A percentile compares a stretch with the other conserved stretches of the same genome.
Evolutionary conservation across 2,888 invertebrate genomes (phyloP).

Genomic region (Cataglyphis altisquamis): DNA sequence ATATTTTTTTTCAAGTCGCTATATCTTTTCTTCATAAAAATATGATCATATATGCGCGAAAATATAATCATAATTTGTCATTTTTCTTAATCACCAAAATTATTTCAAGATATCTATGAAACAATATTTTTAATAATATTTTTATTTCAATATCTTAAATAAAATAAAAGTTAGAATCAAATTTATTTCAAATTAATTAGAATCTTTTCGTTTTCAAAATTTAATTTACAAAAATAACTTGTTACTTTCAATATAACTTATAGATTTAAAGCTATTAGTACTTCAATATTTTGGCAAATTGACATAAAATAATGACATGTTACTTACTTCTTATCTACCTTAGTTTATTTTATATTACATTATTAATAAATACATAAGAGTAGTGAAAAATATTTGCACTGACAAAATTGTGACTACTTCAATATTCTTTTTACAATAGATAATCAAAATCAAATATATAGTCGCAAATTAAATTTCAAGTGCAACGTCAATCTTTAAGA

Average conservation of each 20-base stretch:
- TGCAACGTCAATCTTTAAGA: not conserved
- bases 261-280: not conserved
- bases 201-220: not conserved
- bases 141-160: not conserved
- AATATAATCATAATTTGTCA: not conserved
- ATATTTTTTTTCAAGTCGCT: not conserved
- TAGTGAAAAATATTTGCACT: not conserved
- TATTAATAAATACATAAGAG: not conserved
- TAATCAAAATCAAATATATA: not conserved
- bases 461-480: not conserved
- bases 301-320: not conserved
- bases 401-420: not conserved
- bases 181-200: not conserved
- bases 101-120: not conserved
- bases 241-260: not conserved
- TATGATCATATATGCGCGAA: not conserved
- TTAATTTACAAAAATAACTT: not conserved
- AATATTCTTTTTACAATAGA: not conserved
- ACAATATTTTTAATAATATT: conserved; percentile 7
- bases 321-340: not conserved
- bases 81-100: not conserved
- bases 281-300: not conserved
- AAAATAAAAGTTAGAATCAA: not conserved
- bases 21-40: not conserved
- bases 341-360: not conserved